These are phyloP conservation scores for Amblyornis subalaris DNA, from an alignment of 2,113 vertebrate species.

Conservation along the genomic window DNA sequence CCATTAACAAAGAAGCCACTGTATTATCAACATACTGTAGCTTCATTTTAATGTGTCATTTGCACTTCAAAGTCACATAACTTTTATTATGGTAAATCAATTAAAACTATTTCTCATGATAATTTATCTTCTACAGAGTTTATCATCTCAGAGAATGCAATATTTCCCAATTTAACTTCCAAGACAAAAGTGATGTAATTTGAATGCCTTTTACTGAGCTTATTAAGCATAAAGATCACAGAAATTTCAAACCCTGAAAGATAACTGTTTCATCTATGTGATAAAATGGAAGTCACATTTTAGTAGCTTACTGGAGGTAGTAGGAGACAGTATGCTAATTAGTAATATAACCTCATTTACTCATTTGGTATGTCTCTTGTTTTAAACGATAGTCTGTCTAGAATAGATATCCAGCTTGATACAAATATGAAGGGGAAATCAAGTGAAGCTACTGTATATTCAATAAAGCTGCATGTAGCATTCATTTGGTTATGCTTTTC, in stretches of 20 bases:
- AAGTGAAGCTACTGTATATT: conserved; percentile 21
- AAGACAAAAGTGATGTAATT: conserved; percentile 82
- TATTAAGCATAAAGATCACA: conserved; percentile 85
- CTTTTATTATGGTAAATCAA: conserved; percentile 86
- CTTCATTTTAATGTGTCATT: conserved; percentile 85
- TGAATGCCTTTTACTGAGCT: conserved; percentile 81
- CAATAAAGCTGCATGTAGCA: conserved; percentile 11
- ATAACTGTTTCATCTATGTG: conserved; percentile 83
- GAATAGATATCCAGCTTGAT: conserved; percentile 67
- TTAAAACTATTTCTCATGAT: conserved; percentile 86
- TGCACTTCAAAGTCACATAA: conserved; percentile 84
- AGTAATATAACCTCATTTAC: conserved; percentile 78
- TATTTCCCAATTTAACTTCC: conserved; percentile 83
- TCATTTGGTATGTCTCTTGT: conserved; percentile 65
- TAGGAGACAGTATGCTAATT: conserved; percentile 77
- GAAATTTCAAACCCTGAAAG: conserved; percentile 81
- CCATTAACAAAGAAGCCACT: conserved; percentile 79
- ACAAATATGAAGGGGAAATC: conserved; percentile 64
- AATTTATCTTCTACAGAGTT: conserved; percentile 82
- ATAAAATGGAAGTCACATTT: conserved; percentile 77
- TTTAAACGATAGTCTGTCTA: conserved; percentile 67
- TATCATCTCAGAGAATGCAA: conserved; percentile 80
- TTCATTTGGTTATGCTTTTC: conserved; percentile 3
- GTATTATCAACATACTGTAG: conserved; percentile 80
- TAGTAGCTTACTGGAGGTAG: conserved; percentile 70